phyloP scores from a whole-genome alignment of 2,113 vertebrate genomes.

The Siniperca knerii region DNA sequence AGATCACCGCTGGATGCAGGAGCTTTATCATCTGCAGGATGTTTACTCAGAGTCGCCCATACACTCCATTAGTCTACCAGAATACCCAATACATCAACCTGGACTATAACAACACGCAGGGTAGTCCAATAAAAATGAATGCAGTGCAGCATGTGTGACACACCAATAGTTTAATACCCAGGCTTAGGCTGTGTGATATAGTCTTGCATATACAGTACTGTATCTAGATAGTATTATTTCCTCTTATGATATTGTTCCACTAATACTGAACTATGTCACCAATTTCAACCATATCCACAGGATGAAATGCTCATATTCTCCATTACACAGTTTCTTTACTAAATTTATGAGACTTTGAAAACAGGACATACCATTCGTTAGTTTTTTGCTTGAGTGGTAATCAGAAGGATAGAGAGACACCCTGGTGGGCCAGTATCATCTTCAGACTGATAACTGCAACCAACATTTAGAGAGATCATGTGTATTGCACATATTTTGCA shows the following conservation, averaged over 20 bases:
- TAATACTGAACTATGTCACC: conserved; percentile 9
- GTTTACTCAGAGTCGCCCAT: conserved; percentile 69
- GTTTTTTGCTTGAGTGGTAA: neutral
- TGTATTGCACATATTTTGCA: too few relatives aligned
- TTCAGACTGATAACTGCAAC: too few relatives aligned
- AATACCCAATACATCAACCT: conserved; percentile 60
- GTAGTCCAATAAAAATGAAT: conserved; percentile 60
- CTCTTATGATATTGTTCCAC: neutral
- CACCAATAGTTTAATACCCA: conserved; percentile 54
- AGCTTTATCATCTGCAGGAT: conserved; percentile 74
- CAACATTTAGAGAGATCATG: too few relatives aligned
- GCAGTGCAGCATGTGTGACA: conserved; percentile 53
- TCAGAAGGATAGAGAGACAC: neutral
- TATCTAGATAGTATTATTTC: conserved; percentile 27
- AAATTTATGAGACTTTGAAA: neutral
- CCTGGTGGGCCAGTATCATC: neutral
- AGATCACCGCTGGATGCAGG: conserved; percentile 69
- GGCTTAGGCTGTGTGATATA: conserved; percentile 37
- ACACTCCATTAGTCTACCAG: conserved; percentile 67
- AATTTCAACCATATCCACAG: neutral
- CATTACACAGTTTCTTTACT: neutral
- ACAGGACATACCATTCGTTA: neutral
- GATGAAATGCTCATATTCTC: neutral
- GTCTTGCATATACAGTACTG: conserved; percentile 5
- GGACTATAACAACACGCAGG: conserved; percentile 57